phyloP scores from a whole-genome alignment of 2,113 vertebrate species.

The Marmota monax region DNA sequence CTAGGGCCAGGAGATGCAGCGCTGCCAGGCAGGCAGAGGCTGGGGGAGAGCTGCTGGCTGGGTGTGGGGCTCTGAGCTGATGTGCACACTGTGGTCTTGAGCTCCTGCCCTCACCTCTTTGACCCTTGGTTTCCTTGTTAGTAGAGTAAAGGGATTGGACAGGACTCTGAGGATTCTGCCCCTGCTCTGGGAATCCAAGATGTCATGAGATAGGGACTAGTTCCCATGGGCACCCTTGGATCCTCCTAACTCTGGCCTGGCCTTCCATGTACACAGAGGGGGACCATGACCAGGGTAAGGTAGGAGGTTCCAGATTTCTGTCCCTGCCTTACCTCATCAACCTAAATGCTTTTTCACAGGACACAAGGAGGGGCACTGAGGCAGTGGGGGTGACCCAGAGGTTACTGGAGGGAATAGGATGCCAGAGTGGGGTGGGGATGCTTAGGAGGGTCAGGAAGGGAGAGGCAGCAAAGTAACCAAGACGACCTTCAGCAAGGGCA shows the following conservation, averaged over 20 bases:
- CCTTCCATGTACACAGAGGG: not conserved
- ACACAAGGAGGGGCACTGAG: not conserved
- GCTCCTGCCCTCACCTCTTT: not conserved
- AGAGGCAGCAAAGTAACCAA: not conserved
- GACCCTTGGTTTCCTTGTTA: not conserved
- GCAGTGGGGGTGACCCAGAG: not conserved
- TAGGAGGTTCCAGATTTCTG: not conserved
- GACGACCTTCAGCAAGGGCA: not conserved
- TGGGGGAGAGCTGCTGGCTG: not conserved
- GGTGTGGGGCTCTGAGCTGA: not conserved
- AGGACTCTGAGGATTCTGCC: not conserved
- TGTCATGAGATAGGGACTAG: not conserved
- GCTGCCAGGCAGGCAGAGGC: slow-evolving; percentile 36
- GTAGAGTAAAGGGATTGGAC: not conserved
- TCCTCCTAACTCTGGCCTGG: not conserved
- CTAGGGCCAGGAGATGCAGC: not conserved
- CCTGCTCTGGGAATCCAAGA: not conserved
- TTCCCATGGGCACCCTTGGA: not conserved
- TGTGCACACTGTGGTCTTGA: not conserved
- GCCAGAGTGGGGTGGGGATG: not conserved
- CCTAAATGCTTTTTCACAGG: not conserved
- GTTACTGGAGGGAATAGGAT: not conserved
- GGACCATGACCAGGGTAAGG: not conserved
- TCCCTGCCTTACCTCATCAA: not conserved
- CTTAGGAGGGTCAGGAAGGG: not conserved